Conservation (phyloP, 2,888 invertebrate species). For the Drosophila diplacantha region DNA sequence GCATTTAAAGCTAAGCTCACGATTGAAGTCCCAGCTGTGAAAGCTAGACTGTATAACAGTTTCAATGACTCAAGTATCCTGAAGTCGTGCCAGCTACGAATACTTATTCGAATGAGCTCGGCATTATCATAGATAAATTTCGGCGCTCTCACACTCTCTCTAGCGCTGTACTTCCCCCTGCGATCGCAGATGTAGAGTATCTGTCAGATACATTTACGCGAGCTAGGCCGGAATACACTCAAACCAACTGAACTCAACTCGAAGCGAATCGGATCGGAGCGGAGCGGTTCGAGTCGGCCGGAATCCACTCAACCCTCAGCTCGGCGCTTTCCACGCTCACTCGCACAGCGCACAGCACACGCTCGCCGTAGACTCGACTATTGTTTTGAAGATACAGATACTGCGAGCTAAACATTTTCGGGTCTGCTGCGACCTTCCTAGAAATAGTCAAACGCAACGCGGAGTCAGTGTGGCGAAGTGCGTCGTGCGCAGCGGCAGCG, state of each 20-base stretch:
- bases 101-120: background rate
- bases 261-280: constrained; percentile 15
- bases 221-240: constrained; percentile 44
- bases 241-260: constrained; percentile 17
- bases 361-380: constrained; percentile 34
- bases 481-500: constrained; percentile 74
- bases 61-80: constrained; percentile 15
- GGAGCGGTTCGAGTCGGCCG: background rate
- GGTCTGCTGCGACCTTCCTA: constrained; percentile 65
- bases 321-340: constrained; percentile 53
- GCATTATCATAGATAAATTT: constrained; percentile 47
- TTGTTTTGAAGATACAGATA: constrained; percentile 57
- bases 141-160: constrained; percentile 6
- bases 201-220: constrained; percentile 53
- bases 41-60: constrained; percentile 21
- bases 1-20: too few species aligned
- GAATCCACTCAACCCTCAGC: constrained; percentile 24
- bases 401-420: constrained; percentile 50
- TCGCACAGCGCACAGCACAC: constrained; percentile 26
- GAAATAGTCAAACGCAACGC: constrained; percentile 73
- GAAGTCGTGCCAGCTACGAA: constrained; percentile 13
- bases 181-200: constrained; percentile 60
- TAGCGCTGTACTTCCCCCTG: constrained; percentile 11
- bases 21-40: too few species aligned
- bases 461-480: constrained; percentile 73